phyloP scores from a whole-genome alignment of 2,113 vertebrate genomes.

The Leptobrachium ailaonicum region DNA sequence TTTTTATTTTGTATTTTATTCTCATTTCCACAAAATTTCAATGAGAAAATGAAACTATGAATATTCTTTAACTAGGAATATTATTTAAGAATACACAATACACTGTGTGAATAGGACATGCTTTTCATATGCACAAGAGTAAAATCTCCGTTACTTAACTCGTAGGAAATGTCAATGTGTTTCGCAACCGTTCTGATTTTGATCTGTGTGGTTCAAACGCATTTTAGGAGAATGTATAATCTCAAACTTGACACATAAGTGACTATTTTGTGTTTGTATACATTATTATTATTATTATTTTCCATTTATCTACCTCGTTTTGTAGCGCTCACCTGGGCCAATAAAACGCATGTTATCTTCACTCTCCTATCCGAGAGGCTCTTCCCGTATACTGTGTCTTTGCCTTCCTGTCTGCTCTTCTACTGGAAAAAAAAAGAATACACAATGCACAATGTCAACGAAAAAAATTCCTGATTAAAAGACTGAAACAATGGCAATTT shows the following conservation, averaged over 20 bases:
- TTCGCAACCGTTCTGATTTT: slow-evolving; percentile 17
- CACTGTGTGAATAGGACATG: no score
- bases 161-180: no score
- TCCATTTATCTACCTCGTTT: slow-evolving; percentile 64
- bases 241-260: slow-evolving; percentile 53
- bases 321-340: slow-evolving; percentile 55
- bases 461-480: no score
- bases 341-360: slow-evolving; percentile 48
- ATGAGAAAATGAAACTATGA: no score
- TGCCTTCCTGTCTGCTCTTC: slow-evolving; percentile 50
- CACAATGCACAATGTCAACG: no score
- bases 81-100: no score
- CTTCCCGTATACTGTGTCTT: background rate
- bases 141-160: no score
- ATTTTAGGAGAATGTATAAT: slow-evolving; percentile 54
- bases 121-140: no score
- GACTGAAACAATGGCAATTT: no score
- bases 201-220: slow-evolving; percentile 40
- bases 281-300: background rate
- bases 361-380: slow-evolving; percentile 53
- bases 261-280: slow-evolving; percentile 2
- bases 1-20: no score
- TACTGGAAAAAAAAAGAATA: background rate
- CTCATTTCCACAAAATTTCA: no score
- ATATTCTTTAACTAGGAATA: no score